Base-by-base conservation (phyloP, 1,140 invertebrate species). In the Sinonovacula constricta region DNA sequence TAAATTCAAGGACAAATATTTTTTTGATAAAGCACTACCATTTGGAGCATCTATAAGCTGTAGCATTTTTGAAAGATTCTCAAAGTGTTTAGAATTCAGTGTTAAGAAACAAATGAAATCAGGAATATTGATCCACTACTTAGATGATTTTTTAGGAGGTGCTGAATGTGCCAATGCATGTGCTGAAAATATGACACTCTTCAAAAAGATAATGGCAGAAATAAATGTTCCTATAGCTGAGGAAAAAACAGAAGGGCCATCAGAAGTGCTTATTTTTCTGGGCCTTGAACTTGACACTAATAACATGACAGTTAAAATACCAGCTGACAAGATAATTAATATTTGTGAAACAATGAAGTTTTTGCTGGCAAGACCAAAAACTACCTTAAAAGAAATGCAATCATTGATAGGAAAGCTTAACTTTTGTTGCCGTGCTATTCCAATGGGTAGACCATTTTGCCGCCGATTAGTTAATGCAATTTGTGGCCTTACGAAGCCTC, bases 341-440 rank as follows among this genome's bases (percentile, higher is more conserved):
- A n/a, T 3, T 56, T 24, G 22, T 62, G 12, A 45, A 24, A 33
- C 18, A 22, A 36, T 76, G 30, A 34, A 49, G 4, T 0, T 1
- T 45, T 26, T 75, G 1, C 31, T 62, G 14, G 15, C 4, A 18
- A 69, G 51, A 59, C 15, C 45, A 33, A 62, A 59, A 51, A 24
- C 4, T 14, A 65, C 66, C n/a, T 39, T 71, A 18, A 74, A 63
- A 18, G 66, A 79, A 4, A 65, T 83, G 59, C 81, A 85, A 57
- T 79, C 68, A 4, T 24, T 81, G 14, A 74, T 79, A 2, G 83
- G 83, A 15, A n/a, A 30, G 1, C 60, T 83, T 18, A 75, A 76
- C 45, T 82, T 82, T 67, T 59, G 57, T 26, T 67, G 76, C 24
- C 68, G 67, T 26, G 83, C 78, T 14, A 51, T 82, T 1, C 31